Conservation (phyloP, 1,140 invertebrate genomes). For the Phortica variegata region DNA sequence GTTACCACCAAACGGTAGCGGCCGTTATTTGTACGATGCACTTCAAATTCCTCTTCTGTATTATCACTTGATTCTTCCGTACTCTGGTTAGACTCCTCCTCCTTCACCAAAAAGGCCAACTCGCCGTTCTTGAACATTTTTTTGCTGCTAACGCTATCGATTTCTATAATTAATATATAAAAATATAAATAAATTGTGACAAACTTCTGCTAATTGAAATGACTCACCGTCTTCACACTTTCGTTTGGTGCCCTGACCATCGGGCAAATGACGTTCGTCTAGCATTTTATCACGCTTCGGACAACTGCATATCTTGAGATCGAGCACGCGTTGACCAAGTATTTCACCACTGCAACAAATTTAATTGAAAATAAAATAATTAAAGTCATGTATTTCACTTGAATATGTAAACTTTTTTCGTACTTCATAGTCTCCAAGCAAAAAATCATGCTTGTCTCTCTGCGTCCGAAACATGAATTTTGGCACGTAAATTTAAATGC, state of each 20-base stretch:
- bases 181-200: no score
- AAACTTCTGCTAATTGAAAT: no score
- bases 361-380: conserved; percentile 1
- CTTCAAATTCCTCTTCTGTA: conserved; percentile 21
- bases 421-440: conserved; percentile 40
- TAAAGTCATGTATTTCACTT: neutral
- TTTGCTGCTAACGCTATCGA: no score
- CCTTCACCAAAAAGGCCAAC: no score
- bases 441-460: conserved; percentile 42
- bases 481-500: conserved; percentile 47
- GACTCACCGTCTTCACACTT: neutral
- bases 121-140: no score
- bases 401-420: neutral
- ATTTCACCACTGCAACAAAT: conserved; percentile 40
- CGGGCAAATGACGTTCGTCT: conserved; percentile 23
- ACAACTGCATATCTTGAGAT: conserved; percentile 47
- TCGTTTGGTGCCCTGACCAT: neutral
- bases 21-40: conserved; percentile 8
- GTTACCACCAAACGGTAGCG: conserved; percentile 27
- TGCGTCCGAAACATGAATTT: conserved; percentile 49
- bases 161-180: no score
- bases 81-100: no score
- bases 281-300: conserved; percentile 43
- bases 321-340: conserved; percentile 37
- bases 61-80: no score